Conservation (phyloP, 2,113 vertebrate genomes). For the Camelus bactrianus region DNA sequence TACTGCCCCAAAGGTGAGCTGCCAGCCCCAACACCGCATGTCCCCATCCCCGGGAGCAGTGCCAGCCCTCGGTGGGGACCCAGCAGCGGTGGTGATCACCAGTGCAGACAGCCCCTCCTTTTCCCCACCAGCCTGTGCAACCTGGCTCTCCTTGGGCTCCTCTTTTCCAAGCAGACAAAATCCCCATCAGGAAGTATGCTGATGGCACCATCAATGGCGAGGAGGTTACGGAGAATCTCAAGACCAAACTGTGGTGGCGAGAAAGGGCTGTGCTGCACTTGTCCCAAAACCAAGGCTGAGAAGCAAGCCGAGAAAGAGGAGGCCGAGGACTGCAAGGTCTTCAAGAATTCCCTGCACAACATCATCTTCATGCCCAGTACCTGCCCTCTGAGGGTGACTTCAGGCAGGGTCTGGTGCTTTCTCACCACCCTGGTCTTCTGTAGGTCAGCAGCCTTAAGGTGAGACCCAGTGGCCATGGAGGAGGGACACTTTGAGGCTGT, state of each 20-base stretch:
- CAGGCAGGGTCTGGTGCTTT: rapidly evolving
- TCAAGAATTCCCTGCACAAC: conserved; percentile 99
- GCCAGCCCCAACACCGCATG: too few relatives aligned
- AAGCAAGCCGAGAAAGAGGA: conserved; percentile 94
- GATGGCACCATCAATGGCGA: conserved; percentile 93
- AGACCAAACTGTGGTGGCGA: conserved; percentile 91
- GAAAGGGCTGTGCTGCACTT: conserved; percentile 93
- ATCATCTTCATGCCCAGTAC: conserved; percentile 96
- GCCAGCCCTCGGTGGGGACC: rapidly evolving
- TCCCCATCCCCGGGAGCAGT: too few relatives aligned
- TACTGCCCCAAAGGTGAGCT: conserved; percentile 97
- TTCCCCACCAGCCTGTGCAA: rapidly evolving
- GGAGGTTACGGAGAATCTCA: conserved; percentile 94
- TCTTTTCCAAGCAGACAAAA: conserved; percentile 90
- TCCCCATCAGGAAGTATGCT: conserved; percentile 93
- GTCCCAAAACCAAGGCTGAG: conserved; percentile 95
- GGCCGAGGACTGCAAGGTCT: conserved; percentile 93
- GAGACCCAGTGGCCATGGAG: rapidly evolving
- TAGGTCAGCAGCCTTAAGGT: rapidly evolving
- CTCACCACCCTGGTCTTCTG: rapidly evolving
- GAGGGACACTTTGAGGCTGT: rapidly evolving
- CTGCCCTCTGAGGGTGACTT: rapidly evolving
- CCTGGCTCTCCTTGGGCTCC: too few relatives aligned
- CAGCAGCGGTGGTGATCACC: rapidly evolving
- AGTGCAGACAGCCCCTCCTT: rapidly evolving